Evolutionary conservation across 2,113 vertebrate species (phyloP), one percentile per base, ranked within the genome.

Genomic region (Eublepharis macularius): DNA sequence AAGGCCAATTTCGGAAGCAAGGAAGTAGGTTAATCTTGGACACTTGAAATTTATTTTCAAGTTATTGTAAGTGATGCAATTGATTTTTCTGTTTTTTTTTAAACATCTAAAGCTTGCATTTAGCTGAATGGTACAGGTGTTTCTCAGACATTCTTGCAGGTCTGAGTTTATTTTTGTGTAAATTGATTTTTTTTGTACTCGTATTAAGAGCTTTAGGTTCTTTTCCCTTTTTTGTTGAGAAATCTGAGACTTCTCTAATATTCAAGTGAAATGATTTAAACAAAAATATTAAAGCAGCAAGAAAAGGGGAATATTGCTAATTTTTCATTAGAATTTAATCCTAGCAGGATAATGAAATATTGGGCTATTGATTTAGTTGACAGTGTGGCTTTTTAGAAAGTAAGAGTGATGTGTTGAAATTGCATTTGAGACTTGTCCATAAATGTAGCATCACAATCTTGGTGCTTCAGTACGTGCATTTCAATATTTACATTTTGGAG

Each of bases 141-240:
- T 0, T 84, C 39, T 85, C 29, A 65, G 68, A 78, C 47, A 83
- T 89, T 54, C 26, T 91, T 75, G 76, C 80, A 85, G 75, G 60
- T 29, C 45, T 57, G 70, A 81, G 17, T 85, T 34, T 51, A 84
- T 74, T 88, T 90, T 69, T 86, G 79, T 90, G 70, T 91, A 29
- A 63, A 43, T 82, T 83, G 1, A 14, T 1, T 19, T 85, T 83
- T 75, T 90, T 60, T 77, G 54, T 76, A 76, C 76, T 60, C 66
- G 47, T 79, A 86, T 34, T 47, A 81, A 10, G 90, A 66, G 4
- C 60, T 81, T 86, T 34, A 54, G 80, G 11, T 57, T 2, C 34
- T 76, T 77, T 24, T 84, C 29, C n/a, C 36, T 8, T 78, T 21
- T 36, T 72, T 14, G n/a, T 51, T 57, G 12, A 81, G 65, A n/a